Evolutionary conservation across 2,797 vertebrate species (phyloP).

Genomic region (Stomatorhinus walkeri): DNA sequence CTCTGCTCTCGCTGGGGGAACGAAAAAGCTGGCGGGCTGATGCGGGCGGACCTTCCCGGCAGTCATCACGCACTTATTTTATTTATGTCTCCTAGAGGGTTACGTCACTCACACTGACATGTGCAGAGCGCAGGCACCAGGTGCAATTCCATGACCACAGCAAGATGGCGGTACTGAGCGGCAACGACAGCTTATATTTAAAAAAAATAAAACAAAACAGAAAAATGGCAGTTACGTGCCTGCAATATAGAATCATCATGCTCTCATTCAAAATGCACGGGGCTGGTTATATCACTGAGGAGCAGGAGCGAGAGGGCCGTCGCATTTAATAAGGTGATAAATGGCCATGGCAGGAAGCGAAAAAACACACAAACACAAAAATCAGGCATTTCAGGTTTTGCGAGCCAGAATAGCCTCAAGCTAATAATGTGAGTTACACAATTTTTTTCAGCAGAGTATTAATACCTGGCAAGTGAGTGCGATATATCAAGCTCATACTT

Average conservation of each 20-base stretch:
- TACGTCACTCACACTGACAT: not conserved
- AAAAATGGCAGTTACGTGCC: not conserved
- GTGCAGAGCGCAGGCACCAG: not conserved
- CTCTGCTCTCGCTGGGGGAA: not conserved
- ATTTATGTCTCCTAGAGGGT: not conserved
- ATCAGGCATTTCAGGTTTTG: not conserved
- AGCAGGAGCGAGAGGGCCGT: not conserved
- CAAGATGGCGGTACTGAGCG: not conserved
- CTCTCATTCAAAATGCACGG: not conserved
- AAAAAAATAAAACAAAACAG: not conserved
- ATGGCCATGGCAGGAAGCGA: not conserved
- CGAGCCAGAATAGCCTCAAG: not conserved
- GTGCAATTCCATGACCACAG: not conserved
- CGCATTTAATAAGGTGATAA: not conserved
- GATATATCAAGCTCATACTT: not conserved
- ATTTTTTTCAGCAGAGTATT: not conserved
- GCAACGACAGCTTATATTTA: not conserved
- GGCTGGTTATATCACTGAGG: not conserved
- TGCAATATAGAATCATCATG: not conserved
- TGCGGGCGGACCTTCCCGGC: not conserved
- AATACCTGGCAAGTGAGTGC: not conserved
- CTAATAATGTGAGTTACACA: not conserved
- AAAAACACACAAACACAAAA: not conserved
- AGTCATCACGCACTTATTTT: not conserved
- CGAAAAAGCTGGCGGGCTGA: not conserved